Conservation (phyloP, 2,113 vertebrate genomes). For the Siphamia tubifer region DNA sequence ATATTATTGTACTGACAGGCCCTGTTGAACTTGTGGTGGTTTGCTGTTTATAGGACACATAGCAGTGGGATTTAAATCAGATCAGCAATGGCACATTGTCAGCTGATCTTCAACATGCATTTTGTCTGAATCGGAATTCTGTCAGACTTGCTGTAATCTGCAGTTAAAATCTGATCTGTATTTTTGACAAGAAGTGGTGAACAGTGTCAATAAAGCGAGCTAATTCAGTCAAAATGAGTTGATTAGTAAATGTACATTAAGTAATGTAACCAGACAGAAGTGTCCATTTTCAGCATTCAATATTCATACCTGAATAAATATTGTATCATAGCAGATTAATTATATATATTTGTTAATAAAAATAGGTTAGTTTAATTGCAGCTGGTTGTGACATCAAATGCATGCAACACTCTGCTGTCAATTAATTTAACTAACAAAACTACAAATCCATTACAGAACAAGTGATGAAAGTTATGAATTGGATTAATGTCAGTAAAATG, state of each 20-base stretch:
- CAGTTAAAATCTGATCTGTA: too few relatives aligned
- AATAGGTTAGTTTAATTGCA: not conserved
- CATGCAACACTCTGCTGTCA: too few relatives aligned
- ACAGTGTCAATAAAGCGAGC: too few relatives aligned
- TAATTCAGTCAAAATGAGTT: too few relatives aligned
- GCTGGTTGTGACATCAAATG: not conserved
- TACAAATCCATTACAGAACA: too few relatives aligned
- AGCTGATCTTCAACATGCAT: too few relatives aligned
- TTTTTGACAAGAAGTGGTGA: too few relatives aligned
- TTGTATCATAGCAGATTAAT: not conserved
- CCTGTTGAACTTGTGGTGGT: not conserved
- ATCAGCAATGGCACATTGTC: too few relatives aligned
- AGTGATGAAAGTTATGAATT: too few relatives aligned
- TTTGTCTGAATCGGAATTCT: constrained; percentile 17
- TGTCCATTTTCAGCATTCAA: not conserved
- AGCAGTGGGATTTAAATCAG: constrained; percentile 38
- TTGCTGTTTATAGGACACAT: constrained; percentile 10
- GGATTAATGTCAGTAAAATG: too few relatives aligned
- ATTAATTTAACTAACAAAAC: not conserved
- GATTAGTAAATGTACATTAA: not conserved
- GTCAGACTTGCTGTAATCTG: constrained; percentile 21
- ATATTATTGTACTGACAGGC: not conserved
- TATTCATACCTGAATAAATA: not conserved
- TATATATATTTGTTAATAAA: too few relatives aligned
- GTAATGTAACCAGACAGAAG: not conserved